phyloP scores from a whole-genome alignment of 2,888 invertebrate species.

The Ceraclea dissimilis region DNA sequence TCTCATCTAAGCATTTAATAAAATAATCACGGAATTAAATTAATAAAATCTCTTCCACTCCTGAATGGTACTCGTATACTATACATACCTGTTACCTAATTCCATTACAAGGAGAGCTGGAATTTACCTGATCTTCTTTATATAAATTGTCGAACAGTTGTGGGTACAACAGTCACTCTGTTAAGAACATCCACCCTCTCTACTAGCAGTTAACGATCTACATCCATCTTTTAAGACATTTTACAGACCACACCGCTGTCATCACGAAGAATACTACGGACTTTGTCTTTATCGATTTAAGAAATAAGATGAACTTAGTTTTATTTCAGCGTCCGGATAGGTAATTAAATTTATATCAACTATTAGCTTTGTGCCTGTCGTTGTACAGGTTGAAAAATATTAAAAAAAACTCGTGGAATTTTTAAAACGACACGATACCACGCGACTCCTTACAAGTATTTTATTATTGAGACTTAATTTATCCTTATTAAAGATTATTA shows the following conservation, averaged over 20 bases:
- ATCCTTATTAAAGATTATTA: too few species aligned
- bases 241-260: neutral
- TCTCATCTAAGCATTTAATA: too few species aligned
- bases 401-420: too few species aligned
- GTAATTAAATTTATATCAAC: too few species aligned
- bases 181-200: neutral
- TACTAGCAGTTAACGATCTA: neutral
- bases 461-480: too few species aligned
- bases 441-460: too few species aligned
- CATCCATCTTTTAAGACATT: conserved; percentile 1
- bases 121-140: neutral
- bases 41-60: too few species aligned
- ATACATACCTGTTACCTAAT: neutral
- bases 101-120: neutral
- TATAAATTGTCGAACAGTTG: neutral
- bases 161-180: neutral
- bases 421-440: too few species aligned
- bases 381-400: too few species aligned
- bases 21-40: too few species aligned
- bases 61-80: too few species aligned
- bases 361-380: too few species aligned
- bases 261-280: neutral
- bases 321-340: neutral
- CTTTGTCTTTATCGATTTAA: neutral
- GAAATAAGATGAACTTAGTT: neutral